Conservation (phyloP, 2,888 invertebrate species). For the Automeris io region DNA sequence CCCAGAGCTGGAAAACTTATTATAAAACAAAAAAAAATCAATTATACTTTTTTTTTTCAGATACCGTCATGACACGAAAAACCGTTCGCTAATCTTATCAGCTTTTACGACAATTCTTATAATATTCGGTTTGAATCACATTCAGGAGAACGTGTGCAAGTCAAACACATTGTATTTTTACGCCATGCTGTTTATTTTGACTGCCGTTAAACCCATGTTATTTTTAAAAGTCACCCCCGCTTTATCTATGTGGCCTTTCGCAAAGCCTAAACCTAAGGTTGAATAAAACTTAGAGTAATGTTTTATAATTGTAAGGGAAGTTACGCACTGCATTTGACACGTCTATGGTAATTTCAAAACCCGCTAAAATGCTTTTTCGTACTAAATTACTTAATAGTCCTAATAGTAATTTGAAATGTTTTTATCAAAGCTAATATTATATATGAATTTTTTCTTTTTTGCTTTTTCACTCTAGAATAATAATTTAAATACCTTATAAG, state of each 20-base stretch:
- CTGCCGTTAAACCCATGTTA: constrained; percentile 33
- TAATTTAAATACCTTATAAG: too few species aligned
- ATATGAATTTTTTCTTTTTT: too few species aligned
- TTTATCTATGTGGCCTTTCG: constrained; percentile 45
- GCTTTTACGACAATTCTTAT: constrained; percentile 23
- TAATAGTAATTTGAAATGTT: too few species aligned
- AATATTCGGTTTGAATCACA: constrained; percentile 20
- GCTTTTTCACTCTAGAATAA: too few species aligned
- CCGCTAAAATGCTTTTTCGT: too few species aligned
- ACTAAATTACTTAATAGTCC: too few species aligned
- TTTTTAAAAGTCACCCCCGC: constrained; percentile 34
- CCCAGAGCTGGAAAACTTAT: too few species aligned
- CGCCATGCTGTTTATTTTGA: constrained; percentile 28
- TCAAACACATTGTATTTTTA: constrained; percentile 29
- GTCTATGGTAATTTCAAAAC: too few species aligned
- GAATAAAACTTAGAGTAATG: too few species aligned
- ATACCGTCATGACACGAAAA: constrained; percentile 54
- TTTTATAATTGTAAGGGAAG: too few species aligned
- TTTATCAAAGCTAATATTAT: too few species aligned
- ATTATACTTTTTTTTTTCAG: constrained; percentile 46
- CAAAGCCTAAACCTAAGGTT: constrained; percentile 14
- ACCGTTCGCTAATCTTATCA: constrained; percentile 44
- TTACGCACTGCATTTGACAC: too few species aligned
- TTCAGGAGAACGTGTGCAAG: constrained; percentile 32
- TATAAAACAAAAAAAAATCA: not conserved